Base-by-base conservation (phyloP, 2,797 vertebrate species). In the Diplodus puntazzo region DNA sequence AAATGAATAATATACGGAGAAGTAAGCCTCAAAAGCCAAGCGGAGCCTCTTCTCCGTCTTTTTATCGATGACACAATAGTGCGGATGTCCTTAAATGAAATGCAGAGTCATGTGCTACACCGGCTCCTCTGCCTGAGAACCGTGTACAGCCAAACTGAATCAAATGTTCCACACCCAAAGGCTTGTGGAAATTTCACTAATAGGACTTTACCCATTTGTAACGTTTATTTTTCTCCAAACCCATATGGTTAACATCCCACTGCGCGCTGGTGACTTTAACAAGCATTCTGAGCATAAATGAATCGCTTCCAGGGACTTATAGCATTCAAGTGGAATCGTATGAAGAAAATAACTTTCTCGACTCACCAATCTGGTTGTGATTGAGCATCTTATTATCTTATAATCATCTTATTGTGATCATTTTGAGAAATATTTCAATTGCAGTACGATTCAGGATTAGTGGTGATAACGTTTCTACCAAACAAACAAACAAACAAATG, bases 151-250 rank as follows among this genome's bases (percentile, higher is more conserved):
- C 77, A 61, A 75, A 79, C 64, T 79, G 11, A 79, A 53, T 63
- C 49, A 79, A 74, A 88, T 76, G 49, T 78, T 90, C 69, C 88
- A 85, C 75, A 82, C 63, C 45, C 71, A 70, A 62, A 82, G 72
- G 69, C 72, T 69, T 85, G 17, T 68, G 54, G 61, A 87, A 78
- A 84, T 75, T 59, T 71, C 17, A 69, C 69, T 77, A 75, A 80
- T 25, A 61, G 49, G 48, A 74, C 45, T 75, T 83, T 23, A 78
- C 20, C 46, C 43, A 69, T 85, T 75, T 77, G 20, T 52, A 54
- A 67, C 73, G 39, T 69, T 77, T 53, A 62, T 81, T 84, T 57
- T 80, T 20, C 42, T 59, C 34, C 23, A 54, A 69, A 50, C 53
- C 50, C 69, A 65, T 66, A 67, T 54, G 25, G 59, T 75, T 71